These are phyloP conservation scores for Anastrepha ludens DNA, from an alignment of 1,140 invertebrate species.

Conservation along the genomic window DNA sequence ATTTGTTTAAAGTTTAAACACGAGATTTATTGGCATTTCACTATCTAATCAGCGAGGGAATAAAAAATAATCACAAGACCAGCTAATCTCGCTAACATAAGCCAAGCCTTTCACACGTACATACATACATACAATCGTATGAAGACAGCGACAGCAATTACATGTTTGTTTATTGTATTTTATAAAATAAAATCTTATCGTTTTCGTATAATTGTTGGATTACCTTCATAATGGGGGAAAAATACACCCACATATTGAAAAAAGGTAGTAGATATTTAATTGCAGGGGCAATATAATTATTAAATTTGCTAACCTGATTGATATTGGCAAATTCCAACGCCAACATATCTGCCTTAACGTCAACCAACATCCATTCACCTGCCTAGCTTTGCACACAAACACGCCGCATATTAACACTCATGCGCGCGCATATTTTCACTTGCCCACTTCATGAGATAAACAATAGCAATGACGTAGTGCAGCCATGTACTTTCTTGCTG, in stretches of 20 bases:
- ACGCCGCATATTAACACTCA: background rate
- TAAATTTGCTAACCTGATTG: too few species aligned
- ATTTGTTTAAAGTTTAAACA: constrained; percentile 14
- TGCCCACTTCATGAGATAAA: background rate
- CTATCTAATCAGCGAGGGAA: background rate
- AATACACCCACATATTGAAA: too few species aligned
- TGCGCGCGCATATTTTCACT: background rate
- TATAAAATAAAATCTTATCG: too few species aligned
- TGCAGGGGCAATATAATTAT: too few species aligned
- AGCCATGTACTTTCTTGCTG: background rate
- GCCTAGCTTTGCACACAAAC: background rate
- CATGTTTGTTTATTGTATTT: too few species aligned
- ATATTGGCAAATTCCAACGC: background rate
- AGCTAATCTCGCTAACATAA: background rate
- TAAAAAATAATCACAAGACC: background rate
- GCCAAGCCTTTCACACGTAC: background rate
- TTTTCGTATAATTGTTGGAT: too few species aligned
- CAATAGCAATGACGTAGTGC: constrained; percentile 40
- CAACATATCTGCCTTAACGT: background rate
- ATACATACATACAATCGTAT: background rate
- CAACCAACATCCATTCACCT: background rate
- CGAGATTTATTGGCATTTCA: background rate
- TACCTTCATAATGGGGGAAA: too few species aligned
- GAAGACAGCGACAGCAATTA: too few species aligned
- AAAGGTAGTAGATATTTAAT: too few species aligned